Conservation (phyloP, 2,113 vertebrate genomes). For the Austrofundulus limnaeus region DNA sequence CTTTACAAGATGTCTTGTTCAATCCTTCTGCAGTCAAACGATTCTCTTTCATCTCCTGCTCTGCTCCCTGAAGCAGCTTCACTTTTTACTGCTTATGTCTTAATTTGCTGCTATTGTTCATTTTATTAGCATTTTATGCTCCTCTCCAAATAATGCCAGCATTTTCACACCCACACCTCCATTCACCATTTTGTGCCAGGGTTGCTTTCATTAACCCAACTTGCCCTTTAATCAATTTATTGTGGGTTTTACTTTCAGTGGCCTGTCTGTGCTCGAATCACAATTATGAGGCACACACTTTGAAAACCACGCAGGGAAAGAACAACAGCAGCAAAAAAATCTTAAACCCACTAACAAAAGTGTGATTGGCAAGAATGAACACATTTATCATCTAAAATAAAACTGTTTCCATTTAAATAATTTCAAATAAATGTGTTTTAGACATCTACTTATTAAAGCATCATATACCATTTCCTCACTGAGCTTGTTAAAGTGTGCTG, state of each 20-base stretch:
- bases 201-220: slow-evolving; percentile 3
- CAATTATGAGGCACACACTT: neutral
- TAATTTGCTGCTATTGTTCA: slow-evolving; percentile 25
- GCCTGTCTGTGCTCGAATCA: neutral
- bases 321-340: too few relatives aligned
- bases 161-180: neutral
- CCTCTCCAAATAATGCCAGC: slow-evolving; percentile 1
- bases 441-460: neutral
- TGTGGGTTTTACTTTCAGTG: neutral
- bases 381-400: neutral
- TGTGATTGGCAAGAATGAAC: neutral
- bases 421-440: neutral
- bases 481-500: neutral
- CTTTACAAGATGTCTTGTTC: neutral
- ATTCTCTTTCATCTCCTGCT: slow-evolving; percentile 22
- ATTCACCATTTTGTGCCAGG: neutral
- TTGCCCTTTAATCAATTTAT: neutral
- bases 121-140: slow-evolving; percentile 28
- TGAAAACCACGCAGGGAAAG: neutral
- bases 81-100: slow-evolving; percentile 15
- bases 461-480: neutral
- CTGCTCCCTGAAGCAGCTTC: slow-evolving; percentile 25
- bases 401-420: neutral
- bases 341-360: neutral
- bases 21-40: slow-evolving; percentile 14